Conservation (phyloP, 1,140 invertebrate genomes). For the Drosophila kikkawai region DNA sequence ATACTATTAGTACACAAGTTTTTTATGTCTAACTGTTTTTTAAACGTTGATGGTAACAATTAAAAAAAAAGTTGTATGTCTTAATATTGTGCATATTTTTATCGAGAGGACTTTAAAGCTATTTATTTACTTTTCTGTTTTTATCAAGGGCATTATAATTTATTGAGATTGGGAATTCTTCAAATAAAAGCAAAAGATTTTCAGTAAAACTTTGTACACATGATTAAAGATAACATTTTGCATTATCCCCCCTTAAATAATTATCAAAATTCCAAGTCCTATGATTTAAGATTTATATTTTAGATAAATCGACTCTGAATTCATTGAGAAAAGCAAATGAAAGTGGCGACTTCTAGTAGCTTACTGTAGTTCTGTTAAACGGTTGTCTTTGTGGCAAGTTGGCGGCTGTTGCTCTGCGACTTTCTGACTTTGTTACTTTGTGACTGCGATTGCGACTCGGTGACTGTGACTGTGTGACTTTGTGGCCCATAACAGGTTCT, state of each 20-base stretch:
- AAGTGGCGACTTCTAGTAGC: not conserved
- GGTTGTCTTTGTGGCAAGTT: slow-evolving; percentile 38
- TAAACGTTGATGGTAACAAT: too few relatives aligned
- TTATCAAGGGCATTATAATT: not conserved
- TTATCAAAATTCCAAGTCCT: not conserved
- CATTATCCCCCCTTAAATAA: not conserved
- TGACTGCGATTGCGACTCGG: slow-evolving; percentile 14
- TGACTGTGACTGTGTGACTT: slow-evolving; percentile 31
- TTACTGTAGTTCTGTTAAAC: slow-evolving; percentile 23
- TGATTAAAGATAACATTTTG: too few relatives aligned
- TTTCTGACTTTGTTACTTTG: slow-evolving; percentile 27
- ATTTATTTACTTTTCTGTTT: not conserved
- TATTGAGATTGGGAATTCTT: not conserved
- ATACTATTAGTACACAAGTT: not conserved
- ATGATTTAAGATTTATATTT: not conserved
- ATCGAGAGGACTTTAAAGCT: not conserved
- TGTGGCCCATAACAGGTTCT: slow-evolving; percentile 48
- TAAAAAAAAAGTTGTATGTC: too few relatives aligned
- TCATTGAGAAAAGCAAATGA: not conserved
- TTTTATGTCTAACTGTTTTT: not conserved
- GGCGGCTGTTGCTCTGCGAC: slow-evolving; percentile 32
- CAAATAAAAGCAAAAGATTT: not conserved
- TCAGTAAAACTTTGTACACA: not conserved
- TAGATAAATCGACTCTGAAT: too few relatives aligned
- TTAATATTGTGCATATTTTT: not conserved